These are phyloP conservation scores for Agelaius phoeniceus DNA, from an alignment of 2,113 vertebrate species.

Conservation along the genomic window DNA sequence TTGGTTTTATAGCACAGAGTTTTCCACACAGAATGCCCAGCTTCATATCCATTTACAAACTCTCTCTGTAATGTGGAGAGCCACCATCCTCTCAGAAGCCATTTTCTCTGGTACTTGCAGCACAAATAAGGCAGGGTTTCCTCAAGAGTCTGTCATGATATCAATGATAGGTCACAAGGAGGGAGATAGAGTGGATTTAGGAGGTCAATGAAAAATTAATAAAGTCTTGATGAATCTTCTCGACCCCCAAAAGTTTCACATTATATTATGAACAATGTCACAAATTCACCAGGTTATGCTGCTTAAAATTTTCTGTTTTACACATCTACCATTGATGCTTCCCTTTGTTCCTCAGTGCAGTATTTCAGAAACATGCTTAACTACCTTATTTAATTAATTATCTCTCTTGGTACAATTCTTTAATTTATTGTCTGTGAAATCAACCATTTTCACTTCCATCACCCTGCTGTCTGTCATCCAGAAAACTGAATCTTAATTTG, in stretches of 20 bases:
- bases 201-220: background rate
- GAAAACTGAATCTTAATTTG: background rate
- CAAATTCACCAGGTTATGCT: background rate
- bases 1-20: background rate
- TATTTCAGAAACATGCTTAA: background rate
- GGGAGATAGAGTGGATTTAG: background rate
- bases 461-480: background rate
- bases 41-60: background rate
- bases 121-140: background rate
- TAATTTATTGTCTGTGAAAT: background rate
- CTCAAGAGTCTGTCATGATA: background rate
- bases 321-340: background rate
- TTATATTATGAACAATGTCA: background rate
- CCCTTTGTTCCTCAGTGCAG: background rate
- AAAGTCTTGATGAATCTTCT: background rate
- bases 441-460: background rate
- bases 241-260: fast-evolving
- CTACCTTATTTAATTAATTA: background rate
- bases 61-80: background rate
- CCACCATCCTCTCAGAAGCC: background rate
- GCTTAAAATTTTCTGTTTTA: background rate
- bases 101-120: background rate
- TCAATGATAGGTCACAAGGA: background rate
- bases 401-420: background rate
- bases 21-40: background rate